These are phyloP conservation scores for Oxygymnocypris stewartii DNA, from an alignment of 2,113 vertebrate genomes.

Conservation along the genomic window DNA sequence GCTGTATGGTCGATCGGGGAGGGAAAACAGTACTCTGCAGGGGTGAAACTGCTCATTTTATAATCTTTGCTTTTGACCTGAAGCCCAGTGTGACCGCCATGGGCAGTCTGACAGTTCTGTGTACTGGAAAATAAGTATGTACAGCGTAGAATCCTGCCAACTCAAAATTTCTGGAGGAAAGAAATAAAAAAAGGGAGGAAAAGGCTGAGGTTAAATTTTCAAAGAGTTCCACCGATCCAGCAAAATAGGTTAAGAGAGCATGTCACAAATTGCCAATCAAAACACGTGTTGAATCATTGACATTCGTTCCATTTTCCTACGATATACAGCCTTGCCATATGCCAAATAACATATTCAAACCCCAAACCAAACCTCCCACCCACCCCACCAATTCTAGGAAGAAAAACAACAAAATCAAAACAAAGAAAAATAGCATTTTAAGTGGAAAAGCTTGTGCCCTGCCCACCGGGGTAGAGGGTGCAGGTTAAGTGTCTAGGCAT, in stretches of 20 bases:
- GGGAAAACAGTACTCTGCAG: conserved; percentile 37
- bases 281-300: conserved; percentile 42
- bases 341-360: conserved; percentile 61
- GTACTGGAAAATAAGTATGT: conserved; percentile 77
- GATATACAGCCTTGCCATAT: conserved; percentile 62
- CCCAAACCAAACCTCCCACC: conserved; percentile 32
- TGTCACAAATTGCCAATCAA: conserved; percentile 46
- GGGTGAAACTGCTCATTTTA: conserved; percentile 58
- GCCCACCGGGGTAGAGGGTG: conserved; percentile 12
- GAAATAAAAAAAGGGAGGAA: conserved; percentile 48
- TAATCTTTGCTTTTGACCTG: conserved; percentile 28
- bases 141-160: conserved; percentile 67
- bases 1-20: background rate
- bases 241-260: conserved; percentile 65
- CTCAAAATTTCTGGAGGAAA: conserved; percentile 52
- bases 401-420: conserved; percentile 68
- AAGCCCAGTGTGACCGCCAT: conserved; percentile 55
- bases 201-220: conserved; percentile 65
- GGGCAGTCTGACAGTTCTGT: conserved; percentile 49
- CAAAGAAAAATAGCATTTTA: conserved; percentile 66
- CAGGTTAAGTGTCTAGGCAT: conserved; percentile 26
- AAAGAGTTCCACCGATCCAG: conserved; percentile 64
- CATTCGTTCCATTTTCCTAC: conserved; percentile 27
- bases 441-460: conserved; percentile 65
- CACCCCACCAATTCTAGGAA: conserved; percentile 51